Evolutionary conservation across 2,888 invertebrate species (phyloP).

Genomic region (Caprella mutica): DNA sequence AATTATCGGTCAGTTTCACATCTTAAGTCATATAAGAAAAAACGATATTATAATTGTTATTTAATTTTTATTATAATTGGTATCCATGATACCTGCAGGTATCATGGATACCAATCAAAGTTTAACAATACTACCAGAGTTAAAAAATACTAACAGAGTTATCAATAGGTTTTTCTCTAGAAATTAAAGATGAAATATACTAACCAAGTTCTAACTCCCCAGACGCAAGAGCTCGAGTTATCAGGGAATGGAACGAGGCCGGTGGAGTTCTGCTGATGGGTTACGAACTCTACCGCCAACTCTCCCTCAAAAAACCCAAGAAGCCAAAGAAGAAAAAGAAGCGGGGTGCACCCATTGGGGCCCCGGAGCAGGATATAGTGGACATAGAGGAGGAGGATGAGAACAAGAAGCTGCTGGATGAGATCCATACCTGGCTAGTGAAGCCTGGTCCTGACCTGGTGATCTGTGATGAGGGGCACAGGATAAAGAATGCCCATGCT

Average conservation of each 20-base stretch:
- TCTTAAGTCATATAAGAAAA: too few relatives aligned
- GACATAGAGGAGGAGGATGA: slow-evolving; percentile 48
- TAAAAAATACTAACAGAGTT: too few relatives aligned
- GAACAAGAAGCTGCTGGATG: slow-evolving; percentile 53
- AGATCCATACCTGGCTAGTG: slow-evolving; percentile 71
- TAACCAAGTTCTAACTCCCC: too few relatives aligned
- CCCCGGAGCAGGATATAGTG: slow-evolving; percentile 25
- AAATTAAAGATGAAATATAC: too few relatives aligned
- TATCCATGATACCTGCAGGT: too few relatives aligned
- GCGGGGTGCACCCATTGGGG: slow-evolving; percentile 3
- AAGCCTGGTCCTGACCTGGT: slow-evolving; percentile 87
- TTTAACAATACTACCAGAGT: too few relatives aligned
- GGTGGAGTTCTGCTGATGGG: slow-evolving; percentile 94
- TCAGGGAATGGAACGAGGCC: slow-evolving; percentile 64
- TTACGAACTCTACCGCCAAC: slow-evolving; percentile 85
- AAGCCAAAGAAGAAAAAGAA: slow-evolving; percentile 48
- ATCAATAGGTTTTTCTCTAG: too few relatives aligned
- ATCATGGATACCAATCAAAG: too few relatives aligned
- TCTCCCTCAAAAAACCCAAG: slow-evolving; percentile 65
- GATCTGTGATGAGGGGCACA: slow-evolving; percentile 92
- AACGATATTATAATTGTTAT: too few relatives aligned
- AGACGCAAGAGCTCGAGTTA: too few relatives aligned
- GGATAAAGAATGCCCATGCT: slow-evolving; percentile 95
- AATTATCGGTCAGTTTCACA: too few relatives aligned
- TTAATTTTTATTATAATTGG: too few relatives aligned